These are phyloP conservation scores for Sinodicranocentrus sp. DNA, from an alignment of 2,888 invertebrate species.

Conservation along the genomic window DNA sequence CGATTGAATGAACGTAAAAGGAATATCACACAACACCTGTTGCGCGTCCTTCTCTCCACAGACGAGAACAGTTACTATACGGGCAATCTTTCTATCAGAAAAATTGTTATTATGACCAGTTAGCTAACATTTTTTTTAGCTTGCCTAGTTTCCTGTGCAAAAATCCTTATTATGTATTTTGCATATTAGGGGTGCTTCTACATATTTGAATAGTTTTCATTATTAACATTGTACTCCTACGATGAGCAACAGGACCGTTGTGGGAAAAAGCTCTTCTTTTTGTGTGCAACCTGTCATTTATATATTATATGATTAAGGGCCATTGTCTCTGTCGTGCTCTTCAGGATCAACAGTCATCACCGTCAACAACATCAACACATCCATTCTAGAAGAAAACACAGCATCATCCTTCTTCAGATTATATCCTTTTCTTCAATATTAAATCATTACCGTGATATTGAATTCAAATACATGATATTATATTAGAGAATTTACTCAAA, in stretches of 20 bases:
- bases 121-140: constrained; percentile 33
- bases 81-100: neutral
- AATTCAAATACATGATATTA: constrained; percentile 26
- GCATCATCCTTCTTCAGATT: neutral
- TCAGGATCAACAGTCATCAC: constrained; percentile 45
- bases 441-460: constrained; percentile 28
- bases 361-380: constrained; percentile 10
- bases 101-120: constrained; percentile 24
- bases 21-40: constrained; percentile 5
- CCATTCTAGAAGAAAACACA: neutral
- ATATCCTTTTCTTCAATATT: constrained; percentile 12
- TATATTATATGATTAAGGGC: constrained; percentile 52
- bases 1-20: neutral
- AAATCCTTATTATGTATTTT: constrained; percentile 18
- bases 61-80: neutral
- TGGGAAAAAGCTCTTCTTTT: neutral
- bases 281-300: no score
- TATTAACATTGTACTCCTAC: neutral
- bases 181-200: neutral
- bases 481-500: neutral
- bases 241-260: neutral
- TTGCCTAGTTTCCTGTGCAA: constrained; percentile 47
- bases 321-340: constrained; percentile 63
- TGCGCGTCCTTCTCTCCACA: neutral
- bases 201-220: constrained; percentile 33